Percentiles rank a stretch among this genome's conserved stretches.
phyloP scores from a whole-genome alignment of 2,888 invertebrate genomes.

The Plusia festucae region DNA sequence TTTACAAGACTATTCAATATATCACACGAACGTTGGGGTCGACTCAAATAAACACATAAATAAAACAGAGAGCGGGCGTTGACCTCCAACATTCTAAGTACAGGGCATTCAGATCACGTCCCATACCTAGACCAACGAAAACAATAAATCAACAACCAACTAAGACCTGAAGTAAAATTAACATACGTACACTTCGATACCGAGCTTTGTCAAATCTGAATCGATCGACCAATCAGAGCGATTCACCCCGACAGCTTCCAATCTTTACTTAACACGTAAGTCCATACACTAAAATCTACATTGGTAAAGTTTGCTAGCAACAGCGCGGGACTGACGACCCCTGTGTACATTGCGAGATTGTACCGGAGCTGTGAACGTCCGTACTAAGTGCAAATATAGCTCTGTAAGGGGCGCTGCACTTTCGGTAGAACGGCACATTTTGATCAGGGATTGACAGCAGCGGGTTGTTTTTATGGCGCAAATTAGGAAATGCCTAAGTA shows the following conservation, averaged over 20 bases:
- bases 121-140: background rate
- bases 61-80: background rate
- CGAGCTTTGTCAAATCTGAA: background rate
- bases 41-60: background rate
- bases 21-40: background rate
- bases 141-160: conserved; percentile 1
- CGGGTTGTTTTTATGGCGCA: background rate
- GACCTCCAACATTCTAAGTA: background rate
- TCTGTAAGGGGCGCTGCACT: conserved; percentile 5
- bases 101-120: background rate
- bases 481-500: background rate
- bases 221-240: conserved; percentile 1
- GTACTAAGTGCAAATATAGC: conserved; percentile 5
- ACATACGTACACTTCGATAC: background rate
- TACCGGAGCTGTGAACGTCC: conserved; percentile 5
- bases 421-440: background rate
- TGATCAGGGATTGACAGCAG: background rate
- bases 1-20: background rate
- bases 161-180: background rate
- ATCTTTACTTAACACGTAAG: conserved; percentile 27
- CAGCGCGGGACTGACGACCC: conserved; percentile 23
- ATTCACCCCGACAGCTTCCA: conserved; percentile 3
- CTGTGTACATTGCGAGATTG: conserved; percentile 6
- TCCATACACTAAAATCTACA: conserved; percentile 24
- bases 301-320: conserved; percentile 20